These are phyloP conservation scores for Amphiprion clarkii DNA, from an alignment of 2,797 vertebrate genomes.

Conservation along the genomic window DNA sequence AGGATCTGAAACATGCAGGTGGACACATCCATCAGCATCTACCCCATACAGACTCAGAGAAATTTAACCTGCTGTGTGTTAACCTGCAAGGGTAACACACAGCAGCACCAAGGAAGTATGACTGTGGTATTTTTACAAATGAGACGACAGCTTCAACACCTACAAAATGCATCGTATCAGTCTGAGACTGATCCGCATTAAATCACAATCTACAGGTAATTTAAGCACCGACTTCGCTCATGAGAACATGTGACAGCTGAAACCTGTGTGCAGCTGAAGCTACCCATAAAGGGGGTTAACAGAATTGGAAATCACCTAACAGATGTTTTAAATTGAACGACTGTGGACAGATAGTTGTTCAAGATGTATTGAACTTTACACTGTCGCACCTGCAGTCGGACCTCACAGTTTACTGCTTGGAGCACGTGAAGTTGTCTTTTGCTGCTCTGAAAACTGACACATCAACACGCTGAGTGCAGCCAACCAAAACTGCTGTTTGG, in stretches of 20 bases:
- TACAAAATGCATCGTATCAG: neutral
- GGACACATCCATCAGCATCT: neutral
- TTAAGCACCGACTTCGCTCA: neutral
- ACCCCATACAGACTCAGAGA: neutral
- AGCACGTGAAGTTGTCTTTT: constrained; percentile 16
- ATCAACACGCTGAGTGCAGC: neutral
- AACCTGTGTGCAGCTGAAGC: constrained; percentile 27
- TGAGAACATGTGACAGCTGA: constrained; percentile 24
- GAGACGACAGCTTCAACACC: neutral
- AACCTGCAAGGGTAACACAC: neutral
- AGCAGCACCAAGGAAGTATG: neutral
- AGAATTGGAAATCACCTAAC: constrained; percentile 46
- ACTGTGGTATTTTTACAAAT: neutral
- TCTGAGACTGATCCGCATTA: neutral
- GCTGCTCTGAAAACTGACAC: constrained; percentile 28
- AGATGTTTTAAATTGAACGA: constrained; percentile 16
- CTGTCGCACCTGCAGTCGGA: constrained; percentile 39
- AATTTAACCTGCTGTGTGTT: constrained; percentile 26
- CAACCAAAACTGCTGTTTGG: neutral
- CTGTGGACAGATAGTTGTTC: constrained; percentile 10
- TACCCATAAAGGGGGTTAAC: constrained; percentile 55
- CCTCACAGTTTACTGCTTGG: constrained; percentile 20
- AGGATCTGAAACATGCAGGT: constrained; percentile 6
- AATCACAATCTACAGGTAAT: neutral
- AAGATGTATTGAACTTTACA: neutral